Base-by-base conservation (phyloP, 2,797 vertebrate genomes). In the Gephyroberyx darwinii region DNA sequence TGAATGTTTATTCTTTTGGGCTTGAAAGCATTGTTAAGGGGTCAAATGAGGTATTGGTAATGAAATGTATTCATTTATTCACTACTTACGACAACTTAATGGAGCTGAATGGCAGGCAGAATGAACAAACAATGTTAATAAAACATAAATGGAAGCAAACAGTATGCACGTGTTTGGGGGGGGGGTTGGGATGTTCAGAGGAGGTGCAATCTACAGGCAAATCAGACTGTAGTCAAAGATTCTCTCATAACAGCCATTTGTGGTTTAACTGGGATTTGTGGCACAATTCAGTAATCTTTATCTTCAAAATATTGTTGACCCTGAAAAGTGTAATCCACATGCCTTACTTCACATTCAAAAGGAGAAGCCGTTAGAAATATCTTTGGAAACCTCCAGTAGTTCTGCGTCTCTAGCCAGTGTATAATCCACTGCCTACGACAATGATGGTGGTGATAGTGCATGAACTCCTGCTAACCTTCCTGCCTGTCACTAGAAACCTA, bases 391-490 rank as follows among this genome's bases (percentile, higher is more conserved):
- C 74, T 75, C 22, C 63, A 54, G 53, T 65, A 67, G 59, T 37
- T 55, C 19, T 47, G 63, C 67, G 66, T 84, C 52, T 81, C 6
- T 19, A 51, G 54, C 45, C 52, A 68, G 50, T 54, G 2, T 80
- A 82, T 80, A 76, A 81, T 26, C 26, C 26, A 26, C 26, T 4
- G 26, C 1, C 26, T 26, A 75, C 75, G 74, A 69, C 69, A 63
- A 51, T 66, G 85, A 89, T 84, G 73, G 65, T 62, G 17, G 72
- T 70, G 83, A 88, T 84, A 53, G 74, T 52, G 78, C 68, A 65
- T 93, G 91, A 92, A 92, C 90, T 93, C 87, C 77, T 82, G 82
- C 89, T 93, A 89, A 93, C 91, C 91, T 92, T 90, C 69, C 79
- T 83, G 78, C 82, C 86, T 84, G 89, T 90, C 85, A 82, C 88